phyloP scores from a whole-genome alignment of 2,888 invertebrate genomes.

The Aelia acuminata region DNA sequence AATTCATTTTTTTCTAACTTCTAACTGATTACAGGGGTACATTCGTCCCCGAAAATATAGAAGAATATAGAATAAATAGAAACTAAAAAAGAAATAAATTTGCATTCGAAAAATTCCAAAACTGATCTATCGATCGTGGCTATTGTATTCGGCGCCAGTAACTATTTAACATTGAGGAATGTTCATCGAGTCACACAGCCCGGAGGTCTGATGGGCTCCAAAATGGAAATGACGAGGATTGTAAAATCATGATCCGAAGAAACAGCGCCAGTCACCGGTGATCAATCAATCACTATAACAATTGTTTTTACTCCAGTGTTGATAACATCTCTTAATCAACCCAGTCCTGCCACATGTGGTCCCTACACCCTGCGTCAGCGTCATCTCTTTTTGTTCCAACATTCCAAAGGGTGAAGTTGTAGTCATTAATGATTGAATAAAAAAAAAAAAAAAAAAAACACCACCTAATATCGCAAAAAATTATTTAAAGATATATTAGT shows the following conservation, averaged over 20 bases:
- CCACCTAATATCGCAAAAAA: too few relatives aligned
- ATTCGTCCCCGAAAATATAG: too few relatives aligned
- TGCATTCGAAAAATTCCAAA: too few relatives aligned
- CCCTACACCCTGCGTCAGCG: not conserved
- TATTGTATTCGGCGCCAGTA: not conserved
- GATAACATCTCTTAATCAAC: slow-evolving; percentile 9
- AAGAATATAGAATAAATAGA: too few relatives aligned
- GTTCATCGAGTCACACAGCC: not conserved
- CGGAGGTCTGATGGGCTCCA: not conserved
- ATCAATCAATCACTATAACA: slow-evolving; percentile 32
- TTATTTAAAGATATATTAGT: too few relatives aligned
- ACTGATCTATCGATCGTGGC: not conserved
- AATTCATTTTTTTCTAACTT: too few relatives aligned
- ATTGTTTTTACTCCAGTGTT: not conserved
- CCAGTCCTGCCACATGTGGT: not conserved
- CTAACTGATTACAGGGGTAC: too few relatives aligned
- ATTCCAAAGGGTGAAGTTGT: not conserved
- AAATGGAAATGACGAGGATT: slow-evolving; percentile 29
- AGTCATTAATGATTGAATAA: not conserved
- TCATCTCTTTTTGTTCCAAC: not conserved
- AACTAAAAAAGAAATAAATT: too few relatives aligned
- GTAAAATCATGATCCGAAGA: not conserved
- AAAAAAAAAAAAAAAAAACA: too few relatives aligned
- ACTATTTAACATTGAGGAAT: not conserved
- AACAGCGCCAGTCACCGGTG: not conserved